phyloP scores from a whole-genome alignment of 2,888 invertebrate genomes.

The Andrena camellia region DNA sequence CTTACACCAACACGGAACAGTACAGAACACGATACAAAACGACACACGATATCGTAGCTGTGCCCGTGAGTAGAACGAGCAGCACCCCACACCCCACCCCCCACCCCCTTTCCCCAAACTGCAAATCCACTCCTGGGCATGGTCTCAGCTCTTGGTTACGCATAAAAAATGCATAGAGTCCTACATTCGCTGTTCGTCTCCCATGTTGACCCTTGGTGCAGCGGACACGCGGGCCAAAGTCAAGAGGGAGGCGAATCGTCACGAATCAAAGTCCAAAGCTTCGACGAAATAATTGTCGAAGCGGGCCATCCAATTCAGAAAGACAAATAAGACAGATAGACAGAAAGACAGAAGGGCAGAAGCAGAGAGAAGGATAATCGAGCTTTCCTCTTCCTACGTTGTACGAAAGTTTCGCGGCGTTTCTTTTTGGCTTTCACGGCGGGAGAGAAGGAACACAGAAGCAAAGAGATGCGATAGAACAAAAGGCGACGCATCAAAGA shows the following conservation, averaged over 20 bases:
- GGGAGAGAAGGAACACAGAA: slow-evolving; percentile 40
- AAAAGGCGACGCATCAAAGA: slow-evolving; percentile 53
- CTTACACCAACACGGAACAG: not conserved
- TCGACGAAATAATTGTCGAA: slow-evolving; percentile 27
- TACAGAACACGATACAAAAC: slow-evolving; percentile 27
- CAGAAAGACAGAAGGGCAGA: slow-evolving; percentile 39
- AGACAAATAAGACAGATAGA: slow-evolving; percentile 28
- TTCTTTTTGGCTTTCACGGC: slow-evolving; percentile 67
- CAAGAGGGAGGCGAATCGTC: slow-evolving; percentile 6
- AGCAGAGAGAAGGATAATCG: slow-evolving; percentile 59
- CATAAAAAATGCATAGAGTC: slow-evolving; percentile 53
- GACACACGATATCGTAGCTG: slow-evolving; percentile 68
- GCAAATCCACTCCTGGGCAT: slow-evolving; percentile 62
- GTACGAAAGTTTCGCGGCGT: slow-evolving; percentile 68
- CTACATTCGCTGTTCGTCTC: slow-evolving; percentile 43
- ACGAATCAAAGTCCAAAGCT: slow-evolving; percentile 3
- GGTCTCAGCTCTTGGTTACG: slow-evolving; percentile 61
- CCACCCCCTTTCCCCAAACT: slow-evolving; percentile 30
- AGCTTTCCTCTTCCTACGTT: slow-evolving; percentile 68
- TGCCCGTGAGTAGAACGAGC: slow-evolving; percentile 66
- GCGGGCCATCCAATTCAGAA: slow-evolving; percentile 28
- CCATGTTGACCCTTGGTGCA: slow-evolving; percentile 48
- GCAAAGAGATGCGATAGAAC: slow-evolving; percentile 40
- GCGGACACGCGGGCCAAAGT: not conserved
- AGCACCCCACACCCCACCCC: slow-evolving; percentile 47